Evolutionary conservation across 2,888 invertebrate species (phyloP).

Genomic region (Ashinkailepas kermadecensis): DNA sequence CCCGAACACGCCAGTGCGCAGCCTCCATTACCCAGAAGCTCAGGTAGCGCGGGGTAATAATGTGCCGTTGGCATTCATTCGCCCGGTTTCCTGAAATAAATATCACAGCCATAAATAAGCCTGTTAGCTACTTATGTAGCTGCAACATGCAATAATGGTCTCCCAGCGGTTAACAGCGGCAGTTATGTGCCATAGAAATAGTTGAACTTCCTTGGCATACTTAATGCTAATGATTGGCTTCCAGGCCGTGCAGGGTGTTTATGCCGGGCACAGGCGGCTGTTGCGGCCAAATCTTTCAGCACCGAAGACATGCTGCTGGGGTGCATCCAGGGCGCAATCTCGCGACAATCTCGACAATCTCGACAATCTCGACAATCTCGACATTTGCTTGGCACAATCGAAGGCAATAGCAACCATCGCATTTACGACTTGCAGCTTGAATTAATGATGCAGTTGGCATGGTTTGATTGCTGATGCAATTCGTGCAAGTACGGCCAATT

Average conservation of each 20-base stretch:
- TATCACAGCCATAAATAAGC: conserved; percentile 1
- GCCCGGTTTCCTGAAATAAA: background rate
- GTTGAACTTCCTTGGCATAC: background rate
- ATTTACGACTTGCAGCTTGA: too few relatives aligned
- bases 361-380: too few relatives aligned
- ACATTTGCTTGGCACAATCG: too few relatives aligned
- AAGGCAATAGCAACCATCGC: too few relatives aligned
- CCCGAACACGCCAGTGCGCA: background rate
- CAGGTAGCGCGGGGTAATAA: background rate
- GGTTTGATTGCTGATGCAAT: too few relatives aligned
- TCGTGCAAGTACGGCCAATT: too few relatives aligned
- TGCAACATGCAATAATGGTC: conserved; percentile 1
- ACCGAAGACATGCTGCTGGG: background rate
- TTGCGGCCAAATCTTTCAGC: background rate
- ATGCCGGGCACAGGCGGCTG: background rate
- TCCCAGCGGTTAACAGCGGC: background rate
- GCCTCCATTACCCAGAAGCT: background rate
- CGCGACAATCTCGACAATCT: too few relatives aligned
- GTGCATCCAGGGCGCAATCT: background rate
- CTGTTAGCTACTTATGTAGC: background rate
- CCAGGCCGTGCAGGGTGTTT: background rate
- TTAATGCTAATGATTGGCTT: conserved; percentile 15
- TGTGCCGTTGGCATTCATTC: background rate
- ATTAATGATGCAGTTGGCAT: too few relatives aligned
- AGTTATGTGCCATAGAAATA: conserved; percentile 1